Evolutionary conservation across 2,797 vertebrate genomes (phyloP).

Genomic region (Allochrocebus solatus): DNA sequence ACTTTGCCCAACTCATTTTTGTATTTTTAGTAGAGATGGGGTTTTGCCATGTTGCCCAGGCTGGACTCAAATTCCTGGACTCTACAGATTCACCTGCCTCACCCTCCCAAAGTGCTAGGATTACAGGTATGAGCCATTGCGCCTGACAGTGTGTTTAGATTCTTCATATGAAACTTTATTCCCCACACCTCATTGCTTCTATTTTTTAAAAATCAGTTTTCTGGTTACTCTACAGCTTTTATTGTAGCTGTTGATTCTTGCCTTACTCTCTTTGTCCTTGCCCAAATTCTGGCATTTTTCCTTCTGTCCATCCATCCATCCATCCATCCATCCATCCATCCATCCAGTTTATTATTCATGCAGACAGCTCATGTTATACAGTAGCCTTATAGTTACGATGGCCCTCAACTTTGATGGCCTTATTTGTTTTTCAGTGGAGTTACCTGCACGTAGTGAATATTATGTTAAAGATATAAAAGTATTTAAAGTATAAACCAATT

Average conservation of each 20-base stretch:
- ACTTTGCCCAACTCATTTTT: too few species aligned
- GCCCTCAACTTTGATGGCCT: background rate
- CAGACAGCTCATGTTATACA: background rate
- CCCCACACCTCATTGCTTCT: background rate
- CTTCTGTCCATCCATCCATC: background rate
- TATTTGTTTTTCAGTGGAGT: background rate
- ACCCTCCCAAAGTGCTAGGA: too few species aligned
- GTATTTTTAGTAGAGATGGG: too few species aligned
- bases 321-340: background rate
- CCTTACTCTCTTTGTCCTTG: background rate
- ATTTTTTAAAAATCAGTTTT: background rate
- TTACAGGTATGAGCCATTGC: too few species aligned
- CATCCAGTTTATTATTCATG: background rate
- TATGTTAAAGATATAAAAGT: conserved; percentile 1
- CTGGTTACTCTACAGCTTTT: background rate
- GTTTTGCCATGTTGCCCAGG: too few species aligned
- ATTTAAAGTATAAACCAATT: background rate
- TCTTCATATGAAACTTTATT: background rate
- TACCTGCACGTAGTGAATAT: background rate
- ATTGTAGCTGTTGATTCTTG: background rate
- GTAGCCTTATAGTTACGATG: background rate
- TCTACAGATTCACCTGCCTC: background rate
- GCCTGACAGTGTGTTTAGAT: background rate
- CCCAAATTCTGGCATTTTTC: background rate
- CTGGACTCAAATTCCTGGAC: too few species aligned